Conservation (phyloP, 2,888 invertebrate genomes). For the Cyclophora punctaria region DNA sequence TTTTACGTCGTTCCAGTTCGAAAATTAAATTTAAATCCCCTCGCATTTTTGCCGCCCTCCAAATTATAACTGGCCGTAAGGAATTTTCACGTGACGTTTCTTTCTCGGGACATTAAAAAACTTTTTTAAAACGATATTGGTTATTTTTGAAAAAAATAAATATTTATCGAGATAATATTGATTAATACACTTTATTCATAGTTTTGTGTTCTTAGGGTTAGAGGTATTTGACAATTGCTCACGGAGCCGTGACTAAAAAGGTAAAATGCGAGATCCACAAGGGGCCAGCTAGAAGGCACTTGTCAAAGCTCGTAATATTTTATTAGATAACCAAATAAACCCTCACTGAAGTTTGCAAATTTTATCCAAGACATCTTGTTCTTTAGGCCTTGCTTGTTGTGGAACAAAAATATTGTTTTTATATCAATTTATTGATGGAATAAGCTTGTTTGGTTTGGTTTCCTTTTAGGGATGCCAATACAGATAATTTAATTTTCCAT, state of each 20-base stretch:
- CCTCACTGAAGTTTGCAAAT: conserved; percentile 45
- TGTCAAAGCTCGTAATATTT: conserved; percentile 73
- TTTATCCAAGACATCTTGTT: conserved; percentile 22
- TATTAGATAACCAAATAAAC: conserved; percentile 73
- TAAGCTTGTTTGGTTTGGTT: too few relatives aligned
- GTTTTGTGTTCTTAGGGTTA: not conserved
- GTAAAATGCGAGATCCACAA: conserved; percentile 46
- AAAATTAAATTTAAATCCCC: conserved; percentile 75
- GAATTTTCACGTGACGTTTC: conserved; percentile 50
- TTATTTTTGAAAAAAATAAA: not conserved
- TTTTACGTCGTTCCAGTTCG: conserved; percentile 63
- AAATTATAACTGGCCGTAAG: conserved; percentile 59
- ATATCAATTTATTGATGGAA: too few relatives aligned
- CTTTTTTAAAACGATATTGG: too few relatives aligned
- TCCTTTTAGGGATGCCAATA: too few relatives aligned
- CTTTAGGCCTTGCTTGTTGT: too few relatives aligned
- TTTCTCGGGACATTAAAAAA: conserved; percentile 38
- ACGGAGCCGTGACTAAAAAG: conserved; percentile 51
- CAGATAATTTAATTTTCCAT: conserved; percentile 2
- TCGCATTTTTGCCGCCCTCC: conserved; percentile 64
- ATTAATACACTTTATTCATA: not conserved
- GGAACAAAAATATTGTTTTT: too few relatives aligned
- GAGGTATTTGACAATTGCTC: conserved; percentile 20
- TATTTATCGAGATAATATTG: not conserved
- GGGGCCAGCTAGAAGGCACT: conserved; percentile 58